These are phyloP conservation scores for Nyctibius grandis DNA, from an alignment of 2,797 vertebrate genomes.

Conservation along the genomic window DNA sequence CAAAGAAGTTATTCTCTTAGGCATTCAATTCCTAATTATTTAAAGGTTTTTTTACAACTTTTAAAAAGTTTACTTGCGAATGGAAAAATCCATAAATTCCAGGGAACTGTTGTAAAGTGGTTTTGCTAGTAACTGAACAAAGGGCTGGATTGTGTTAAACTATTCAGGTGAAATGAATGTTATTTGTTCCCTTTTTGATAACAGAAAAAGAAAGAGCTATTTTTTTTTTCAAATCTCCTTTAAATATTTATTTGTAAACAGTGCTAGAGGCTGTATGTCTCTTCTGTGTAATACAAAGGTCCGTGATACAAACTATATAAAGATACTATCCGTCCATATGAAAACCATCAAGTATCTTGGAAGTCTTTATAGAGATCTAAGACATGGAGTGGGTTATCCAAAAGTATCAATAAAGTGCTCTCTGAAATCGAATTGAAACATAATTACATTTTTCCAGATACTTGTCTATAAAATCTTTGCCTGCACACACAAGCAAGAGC, in stretches of 20 bases:
- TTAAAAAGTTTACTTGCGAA: constrained; percentile 17
- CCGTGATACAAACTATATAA: neutral
- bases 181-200: neutral
- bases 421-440: neutral
- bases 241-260: neutral
- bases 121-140: constrained; percentile 41
- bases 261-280: neutral
- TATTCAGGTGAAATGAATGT: constrained; percentile 7
- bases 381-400: neutral
- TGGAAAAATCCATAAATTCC: constrained; percentile 65
- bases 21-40: constrained; percentile 33
- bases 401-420: neutral
- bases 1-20: constrained; percentile 30
- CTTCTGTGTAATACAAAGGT: neutral
- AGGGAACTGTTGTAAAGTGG: constrained; percentile 37
- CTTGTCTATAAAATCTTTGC: neutral
- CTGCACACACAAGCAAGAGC: neutral
- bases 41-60: constrained; percentile 22
- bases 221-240: neutral
- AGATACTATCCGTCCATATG: neutral
- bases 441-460: neutral
- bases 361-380: neutral
- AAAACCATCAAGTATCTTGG: neutral
- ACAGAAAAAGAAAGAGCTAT: neutral
- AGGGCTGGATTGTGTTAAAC: neutral